Percentiles rank a stretch among this genome's conserved stretches.
These are phyloP conservation scores for Notechis scutatus DNA, from an alignment of 2,113 vertebrate species.

Conservation along the genomic window DNA sequence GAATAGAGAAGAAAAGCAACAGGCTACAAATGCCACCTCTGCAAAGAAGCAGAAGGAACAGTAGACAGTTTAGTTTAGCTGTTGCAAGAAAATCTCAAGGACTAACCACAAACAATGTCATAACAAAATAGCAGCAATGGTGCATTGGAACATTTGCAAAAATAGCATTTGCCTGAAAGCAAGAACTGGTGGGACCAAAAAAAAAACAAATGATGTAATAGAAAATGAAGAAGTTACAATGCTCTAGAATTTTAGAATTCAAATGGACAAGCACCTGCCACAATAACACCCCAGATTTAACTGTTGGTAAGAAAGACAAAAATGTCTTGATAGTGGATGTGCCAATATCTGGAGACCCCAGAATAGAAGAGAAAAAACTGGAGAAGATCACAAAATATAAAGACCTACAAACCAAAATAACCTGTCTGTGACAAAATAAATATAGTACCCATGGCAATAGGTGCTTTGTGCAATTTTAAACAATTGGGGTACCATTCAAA, in stretches of 20 bases:
- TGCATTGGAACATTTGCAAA: neutral
- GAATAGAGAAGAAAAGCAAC: neutral
- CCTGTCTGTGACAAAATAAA: neutral
- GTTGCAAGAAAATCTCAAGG: neutral
- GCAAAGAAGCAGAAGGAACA: neutral
- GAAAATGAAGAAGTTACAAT: neutral
- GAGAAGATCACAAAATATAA: neutral
- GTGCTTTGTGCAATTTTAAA: neutral
- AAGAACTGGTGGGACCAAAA: neutral
- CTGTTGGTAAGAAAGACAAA: neutral
- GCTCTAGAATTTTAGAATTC: neutral
- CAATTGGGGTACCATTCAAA: neutral
- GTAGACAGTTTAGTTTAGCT: neutral
- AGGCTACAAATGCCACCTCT: neutral
- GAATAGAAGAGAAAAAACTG: neutral
- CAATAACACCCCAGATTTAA: neutral
- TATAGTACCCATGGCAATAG: neutral
- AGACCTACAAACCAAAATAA: neutral
- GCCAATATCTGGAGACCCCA: neutral
- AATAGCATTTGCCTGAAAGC: neutral
- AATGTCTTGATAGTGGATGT: neutral
- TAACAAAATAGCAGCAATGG: neutral
- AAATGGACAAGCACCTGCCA: neutral
- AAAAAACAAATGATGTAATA: neutral
- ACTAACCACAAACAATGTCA: neutral